A percentile compares a stretch with the other conserved stretches of the same genome.
Conservation (phyloP, 2,113 vertebrate genomes). For the Lophura nycthemera region DNA sequence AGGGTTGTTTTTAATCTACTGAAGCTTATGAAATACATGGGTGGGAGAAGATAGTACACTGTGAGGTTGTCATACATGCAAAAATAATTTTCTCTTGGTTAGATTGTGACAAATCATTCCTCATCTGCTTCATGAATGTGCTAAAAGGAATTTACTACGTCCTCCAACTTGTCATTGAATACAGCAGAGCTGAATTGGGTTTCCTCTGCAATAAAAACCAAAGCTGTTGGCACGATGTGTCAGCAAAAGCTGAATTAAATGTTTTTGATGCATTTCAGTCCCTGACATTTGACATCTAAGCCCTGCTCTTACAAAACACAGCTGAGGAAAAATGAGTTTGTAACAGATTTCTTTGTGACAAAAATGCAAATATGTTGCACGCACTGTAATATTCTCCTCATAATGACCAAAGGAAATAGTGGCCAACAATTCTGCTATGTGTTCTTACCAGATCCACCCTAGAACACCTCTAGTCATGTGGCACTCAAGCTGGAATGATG, state of each 20-base stretch:
- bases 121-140: not conserved
- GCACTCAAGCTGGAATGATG: not conserved
- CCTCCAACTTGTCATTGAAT: not conserved
- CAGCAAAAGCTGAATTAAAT: not conserved
- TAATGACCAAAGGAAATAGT: not conserved
- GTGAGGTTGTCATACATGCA: not conserved
- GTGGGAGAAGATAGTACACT: not conserved
- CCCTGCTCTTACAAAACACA: not conserved
- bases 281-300: not conserved
- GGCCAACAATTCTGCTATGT: not conserved
- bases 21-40: not conserved
- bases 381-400: not conserved
- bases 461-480: not conserved
- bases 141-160: not conserved
- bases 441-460: not conserved
- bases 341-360: not conserved
- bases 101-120: not conserved
- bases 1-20: not conserved
- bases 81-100: not conserved
- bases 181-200: not conserved
- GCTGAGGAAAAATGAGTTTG: not conserved
- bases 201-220: not conserved
- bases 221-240: not conserved
- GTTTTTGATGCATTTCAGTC: not conserved
- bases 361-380: not conserved